These are phyloP conservation scores for Oxygymnocypris stewartii DNA, from an alignment of 2,113 vertebrate species.

Conservation along the genomic window DNA sequence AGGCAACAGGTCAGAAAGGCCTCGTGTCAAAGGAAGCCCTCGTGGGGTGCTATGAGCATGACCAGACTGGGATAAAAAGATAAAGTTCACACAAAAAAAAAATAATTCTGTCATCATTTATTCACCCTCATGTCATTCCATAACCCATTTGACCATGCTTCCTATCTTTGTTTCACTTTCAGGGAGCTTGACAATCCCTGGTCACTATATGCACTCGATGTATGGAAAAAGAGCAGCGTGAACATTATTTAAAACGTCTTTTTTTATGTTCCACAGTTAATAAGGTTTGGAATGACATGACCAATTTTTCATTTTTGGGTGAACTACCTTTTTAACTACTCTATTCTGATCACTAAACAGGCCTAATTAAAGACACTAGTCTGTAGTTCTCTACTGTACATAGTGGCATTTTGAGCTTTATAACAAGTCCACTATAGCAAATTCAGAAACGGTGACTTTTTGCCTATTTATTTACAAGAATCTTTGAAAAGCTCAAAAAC, in stretches of 20 bases:
- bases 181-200: background rate
- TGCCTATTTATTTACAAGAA: background rate
- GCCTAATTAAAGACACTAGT: slow-evolving; percentile 8
- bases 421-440: background rate
- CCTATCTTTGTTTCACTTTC: background rate
- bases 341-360: background rate
- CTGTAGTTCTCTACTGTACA: slow-evolving; percentile 8
- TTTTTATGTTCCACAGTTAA: background rate
- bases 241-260: background rate
- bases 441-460: background rate
- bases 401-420: background rate
- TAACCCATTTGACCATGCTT: background rate
- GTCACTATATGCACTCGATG: background rate
- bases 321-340: background rate
- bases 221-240: background rate
- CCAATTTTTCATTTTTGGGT: background rate
- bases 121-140: background rate
- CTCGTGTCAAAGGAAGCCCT: background rate
- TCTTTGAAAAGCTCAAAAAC: slow-evolving; percentile 34
- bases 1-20: slow-evolving; percentile 19
- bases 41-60: background rate
- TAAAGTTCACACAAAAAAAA: background rate
- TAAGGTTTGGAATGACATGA: background rate
- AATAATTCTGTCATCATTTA: background rate
- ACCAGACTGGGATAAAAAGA: background rate